Base-by-base conservation (phyloP, 2,113 vertebrate genomes). In the Bubo scandiacus region DNA sequence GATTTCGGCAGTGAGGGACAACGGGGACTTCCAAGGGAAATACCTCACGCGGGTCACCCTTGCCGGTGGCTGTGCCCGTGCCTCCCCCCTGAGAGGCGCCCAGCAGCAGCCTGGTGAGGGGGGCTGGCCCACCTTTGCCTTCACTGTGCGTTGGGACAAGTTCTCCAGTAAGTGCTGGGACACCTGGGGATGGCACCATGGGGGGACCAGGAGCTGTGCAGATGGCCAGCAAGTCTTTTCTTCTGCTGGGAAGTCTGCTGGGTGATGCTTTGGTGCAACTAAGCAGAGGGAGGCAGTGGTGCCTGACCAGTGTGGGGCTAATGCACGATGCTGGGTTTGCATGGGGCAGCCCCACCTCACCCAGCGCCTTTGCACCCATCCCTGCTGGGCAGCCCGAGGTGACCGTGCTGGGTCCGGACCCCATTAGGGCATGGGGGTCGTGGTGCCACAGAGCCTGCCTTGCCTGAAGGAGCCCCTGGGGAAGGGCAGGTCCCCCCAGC, bases 161-260 rank as follows among this genome's bases (percentile, higher is more conserved):
- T 97, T 97, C 81, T 97, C 96, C 70, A 97, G 95, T 96, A 90
- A 95, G 96, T 93, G n/a, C 42, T 79, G 77, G 42, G 45, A 29
- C 11, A 22, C 2, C 4, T 29, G 12, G 42, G 22, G 11, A 4
- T 1, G 11, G 38, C 32, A 42, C 4, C 0, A 0, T 0, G 2
- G 43, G 26, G 43, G 3, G 13, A 42, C 11, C 1, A 9, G 45
- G 29, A 72, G 19, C 27, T 7, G 1, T 0, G 0, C 10, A 2
- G 5, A 38, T 4, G 15, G 7, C 5, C 47, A 77, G 59, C 12
- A 15, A 29, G 42, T 34, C 21, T 81, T 68, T 26, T 22, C 29
- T 49, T 54, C 11, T 15, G 15, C 34, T 4, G 22, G 57, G 5
- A 59, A 26, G 12, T 55, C 67, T 83, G 49, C 43, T 19, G 30